Evolutionary conservation across 2,888 invertebrate species (phyloP).

Genomic region (Serrognathus titanus): DNA sequence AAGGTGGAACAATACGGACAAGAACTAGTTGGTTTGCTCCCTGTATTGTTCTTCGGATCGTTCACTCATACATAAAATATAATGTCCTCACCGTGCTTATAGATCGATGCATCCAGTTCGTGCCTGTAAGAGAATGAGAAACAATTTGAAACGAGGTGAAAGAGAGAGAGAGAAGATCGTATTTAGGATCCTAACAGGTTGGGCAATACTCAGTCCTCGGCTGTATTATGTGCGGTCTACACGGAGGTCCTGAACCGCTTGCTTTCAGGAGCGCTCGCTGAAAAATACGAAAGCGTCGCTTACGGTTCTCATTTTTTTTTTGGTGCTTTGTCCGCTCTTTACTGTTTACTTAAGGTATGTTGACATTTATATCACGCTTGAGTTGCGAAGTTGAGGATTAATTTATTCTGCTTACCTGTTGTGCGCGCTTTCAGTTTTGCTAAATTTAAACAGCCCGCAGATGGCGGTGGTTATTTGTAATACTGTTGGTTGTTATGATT

Average conservation of each 20-base stretch:
- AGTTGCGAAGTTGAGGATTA: slow-evolving; percentile 4
- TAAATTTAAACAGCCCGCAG: too few relatives aligned
- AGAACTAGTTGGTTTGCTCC: too few relatives aligned
- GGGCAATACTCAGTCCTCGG: slow-evolving; percentile 24
- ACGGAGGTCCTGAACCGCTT: slow-evolving; percentile 1
- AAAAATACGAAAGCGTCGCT: background rate
- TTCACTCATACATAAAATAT: too few relatives aligned
- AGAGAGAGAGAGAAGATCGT: slow-evolving; percentile 11
- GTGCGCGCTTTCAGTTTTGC: too few relatives aligned
- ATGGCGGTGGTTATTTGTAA: too few relatives aligned
- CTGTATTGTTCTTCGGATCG: too few relatives aligned
- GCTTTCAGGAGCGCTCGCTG: slow-evolving; percentile 7
- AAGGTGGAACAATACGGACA: too few relatives aligned
- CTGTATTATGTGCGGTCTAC: slow-evolving; percentile 22
- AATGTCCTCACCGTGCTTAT: too few relatives aligned
- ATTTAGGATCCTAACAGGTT: slow-evolving; percentile 24
- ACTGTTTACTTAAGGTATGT: background rate
- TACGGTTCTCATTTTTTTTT: slow-evolving; percentile 2
- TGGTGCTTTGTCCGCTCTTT: background rate
- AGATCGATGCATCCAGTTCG: too few relatives aligned
- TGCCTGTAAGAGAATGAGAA: too few relatives aligned
- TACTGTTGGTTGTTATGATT: too few relatives aligned
- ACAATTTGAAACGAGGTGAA: background rate
- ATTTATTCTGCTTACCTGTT: background rate
- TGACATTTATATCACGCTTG: background rate